Conservation (phyloP, 2,797 vertebrate genomes). For the Rhodeus uyekii region DNA sequence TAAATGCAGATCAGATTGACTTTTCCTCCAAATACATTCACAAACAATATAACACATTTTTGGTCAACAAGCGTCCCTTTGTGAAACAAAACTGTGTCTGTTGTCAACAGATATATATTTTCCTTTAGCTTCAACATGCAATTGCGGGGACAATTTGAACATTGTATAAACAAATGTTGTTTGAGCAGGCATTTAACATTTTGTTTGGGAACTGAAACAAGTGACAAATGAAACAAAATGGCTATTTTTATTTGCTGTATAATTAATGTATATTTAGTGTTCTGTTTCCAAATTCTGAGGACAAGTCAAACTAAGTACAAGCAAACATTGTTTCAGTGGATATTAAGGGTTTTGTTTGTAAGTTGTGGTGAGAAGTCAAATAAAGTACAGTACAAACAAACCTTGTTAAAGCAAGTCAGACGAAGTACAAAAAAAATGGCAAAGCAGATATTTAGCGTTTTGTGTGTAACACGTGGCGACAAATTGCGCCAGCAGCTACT, state of each 20-base stretch:
- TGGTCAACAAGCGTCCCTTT: not conserved
- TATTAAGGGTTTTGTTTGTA: not conserved
- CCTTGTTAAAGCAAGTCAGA: not conserved
- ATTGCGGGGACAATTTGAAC: not conserved
- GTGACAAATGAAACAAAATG: not conserved
- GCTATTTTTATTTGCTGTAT: not conserved
- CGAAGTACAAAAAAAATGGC: not conserved
- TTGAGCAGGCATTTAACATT: not conserved
- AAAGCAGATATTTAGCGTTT: not conserved
- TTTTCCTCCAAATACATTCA: conserved; percentile 1
- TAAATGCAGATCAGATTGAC: conserved; percentile 28
- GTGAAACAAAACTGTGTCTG: not conserved
- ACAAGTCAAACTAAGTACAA: not conserved
- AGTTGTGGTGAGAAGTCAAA: not conserved
- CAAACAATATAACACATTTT: conserved; percentile 6
- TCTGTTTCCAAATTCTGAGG: not conserved
- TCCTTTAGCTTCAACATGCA: not conserved
- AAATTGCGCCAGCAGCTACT: no score
- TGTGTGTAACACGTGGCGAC: not conserved
- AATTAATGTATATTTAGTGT: conserved; percentile 11
- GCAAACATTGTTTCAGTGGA: not conserved
- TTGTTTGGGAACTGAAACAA: not conserved
- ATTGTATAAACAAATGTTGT: conserved; percentile 1
- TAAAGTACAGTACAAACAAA: not conserved
- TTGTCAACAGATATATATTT: conserved; percentile 12